Evolutionary conservation across 37 sponge, comb jelly and placozoan species (phyloP), one percentile per base, ranked within the genome.

Genomic region (Chondrosia reniformis): DNA sequence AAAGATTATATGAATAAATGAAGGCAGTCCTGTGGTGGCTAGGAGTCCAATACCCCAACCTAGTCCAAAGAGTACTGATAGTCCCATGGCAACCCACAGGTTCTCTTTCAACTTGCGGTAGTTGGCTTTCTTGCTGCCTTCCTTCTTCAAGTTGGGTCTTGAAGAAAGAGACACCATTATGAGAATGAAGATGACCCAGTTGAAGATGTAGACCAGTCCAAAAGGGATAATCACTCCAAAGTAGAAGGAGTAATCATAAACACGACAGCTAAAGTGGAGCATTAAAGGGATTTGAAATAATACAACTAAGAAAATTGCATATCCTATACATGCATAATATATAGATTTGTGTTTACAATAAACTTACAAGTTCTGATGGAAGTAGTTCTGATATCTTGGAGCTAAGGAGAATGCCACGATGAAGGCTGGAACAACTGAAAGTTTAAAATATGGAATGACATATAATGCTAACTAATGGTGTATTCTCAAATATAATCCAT

Each of bases 21-120:
- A 38, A 7, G 2, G 6, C 33, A 83, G 15, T 3, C 24, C 67
- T 33, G 13, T 61, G n/a, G 66, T 63, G 31, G 67, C 76, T 12
- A 76, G 45, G 27, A 83, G 61, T 2, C 83, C 83, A 36, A 76
- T 37, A 1, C 33, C 76, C 83, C 83, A 83, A 1, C 83, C 83
- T 19, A 83, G 58, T 3, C 83, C 83, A 34, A 83, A 76, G 19
- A 83, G 76, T 39, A 83, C 33, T 33, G 77, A 75, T n/a, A 83
- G 77, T 21, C 42, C 61, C 4, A 55, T 12, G 37, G 67, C 72
- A 22, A 46, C 45, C 6, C 22, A 38, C 15, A 74, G 57, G 62
- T 76, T 63, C 45, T 76, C 42, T 30, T 64, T 76, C 8, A 6
- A 19, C 61, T 59, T 25, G n/a, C n/a, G n/a, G n/a, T n/a, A n/a